Conservation (phyloP, 1,140 invertebrate genomes). For the Cotesia typhae region DNA sequence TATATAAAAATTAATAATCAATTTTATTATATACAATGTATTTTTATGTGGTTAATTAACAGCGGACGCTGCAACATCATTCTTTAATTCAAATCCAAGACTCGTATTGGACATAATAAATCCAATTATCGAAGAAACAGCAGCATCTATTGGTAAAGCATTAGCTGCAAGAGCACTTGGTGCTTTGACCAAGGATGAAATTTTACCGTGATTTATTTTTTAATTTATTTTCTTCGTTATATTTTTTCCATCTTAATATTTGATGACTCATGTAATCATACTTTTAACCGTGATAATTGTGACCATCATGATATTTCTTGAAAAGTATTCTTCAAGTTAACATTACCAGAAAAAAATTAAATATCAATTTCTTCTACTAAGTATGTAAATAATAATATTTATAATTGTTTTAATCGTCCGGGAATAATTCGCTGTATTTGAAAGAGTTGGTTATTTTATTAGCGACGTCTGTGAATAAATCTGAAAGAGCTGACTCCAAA, state of each 20-base stretch:
- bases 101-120: constrained; percentile 75
- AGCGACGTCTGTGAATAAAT: constrained; percentile 73
- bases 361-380: background rate
- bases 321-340: background rate
- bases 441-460: constrained; percentile 76
- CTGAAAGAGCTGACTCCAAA: constrained; percentile 70
- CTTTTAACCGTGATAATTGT: background rate
- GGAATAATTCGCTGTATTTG: constrained; percentile 75
- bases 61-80: constrained; percentile 71
- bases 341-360: background rate
- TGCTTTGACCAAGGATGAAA: constrained; percentile 68
- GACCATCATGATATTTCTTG: background rate
- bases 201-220: constrained; percentile 57
- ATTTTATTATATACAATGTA: constrained; percentile 2
- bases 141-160: constrained; percentile 69
- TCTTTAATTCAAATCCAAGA: constrained; percentile 76
- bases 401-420: constrained; percentile 54
- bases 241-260: constrained; percentile 11
- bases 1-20: background rate
- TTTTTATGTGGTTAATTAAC: constrained; percentile 47
- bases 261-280: background rate
- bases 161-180: constrained; percentile 70
- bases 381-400: constrained; percentile 9
- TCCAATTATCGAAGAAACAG: constrained; percentile 76
- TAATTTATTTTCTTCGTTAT: background rate